Evolutionary conservation across 2,797 vertebrate species (phyloP), one percentile per base, ranked within the genome.

Genomic region (Gadopsis marmoratus): DNA sequence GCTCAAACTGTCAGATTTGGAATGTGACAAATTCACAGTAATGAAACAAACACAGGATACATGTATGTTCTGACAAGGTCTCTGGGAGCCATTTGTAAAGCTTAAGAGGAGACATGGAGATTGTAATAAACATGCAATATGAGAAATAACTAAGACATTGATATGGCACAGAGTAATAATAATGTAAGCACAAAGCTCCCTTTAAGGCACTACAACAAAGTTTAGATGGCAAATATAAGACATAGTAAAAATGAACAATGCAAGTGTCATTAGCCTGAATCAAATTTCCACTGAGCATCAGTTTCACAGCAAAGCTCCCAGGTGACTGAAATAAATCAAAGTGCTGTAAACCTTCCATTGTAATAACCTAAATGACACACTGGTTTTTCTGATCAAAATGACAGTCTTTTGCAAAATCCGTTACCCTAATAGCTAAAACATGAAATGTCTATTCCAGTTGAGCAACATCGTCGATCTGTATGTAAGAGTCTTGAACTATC

Each of bases 11-110:
- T 79, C 66, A 84, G 74, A 88, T 61, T 51, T 81, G 83, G 86
- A 93, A 94, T 90, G 89, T 84, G 81, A 84, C 71, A 54, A 65
- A 79, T 90, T 92, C 90, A 93, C 91, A 91, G 90, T 91, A 82
- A 54, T 56, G 81, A 17, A 77, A 47, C 64, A 81, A 56, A 74
- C 66, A 78, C 67, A 83, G 74, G 45, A 65, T 73, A 47, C 35
- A 23, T 73, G 69, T 71, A 43, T 70, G 53, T 37, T 71, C 54
- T 69, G 63, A 76, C 61, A 56, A 23, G 6, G 74, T 82, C 79
- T 90, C 61, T 71, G 53, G 48, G 16, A 68, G 64, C 43, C 7
- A 35, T 70, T 73, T 67, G 67, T 76, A 84, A 78, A 77, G 72
- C 54, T 61, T 61, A 53, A 47, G 17, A 84, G n/a, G 70, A 69